These are phyloP conservation scores for Ardeotis arabs DNA, from an alignment of 2,113 vertebrate genomes.

Conservation along the genomic window DNA sequence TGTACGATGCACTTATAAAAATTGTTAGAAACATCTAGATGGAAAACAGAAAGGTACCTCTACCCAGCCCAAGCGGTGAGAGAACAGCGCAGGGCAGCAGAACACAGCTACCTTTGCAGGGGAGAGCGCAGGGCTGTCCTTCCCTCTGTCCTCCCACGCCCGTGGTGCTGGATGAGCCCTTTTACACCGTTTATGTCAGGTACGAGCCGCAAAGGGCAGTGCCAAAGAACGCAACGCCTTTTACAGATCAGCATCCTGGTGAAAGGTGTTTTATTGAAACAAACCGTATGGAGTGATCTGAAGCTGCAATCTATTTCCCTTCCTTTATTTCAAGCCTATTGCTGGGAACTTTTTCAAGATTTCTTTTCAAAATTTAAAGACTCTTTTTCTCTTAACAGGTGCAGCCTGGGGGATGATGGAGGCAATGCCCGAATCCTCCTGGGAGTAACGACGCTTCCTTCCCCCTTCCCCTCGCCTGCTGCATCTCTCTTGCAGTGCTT, in stretches of 20 bases:
- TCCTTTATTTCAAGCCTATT: background rate
- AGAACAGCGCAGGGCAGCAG: background rate
- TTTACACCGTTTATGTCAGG: background rate
- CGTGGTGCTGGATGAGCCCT: background rate
- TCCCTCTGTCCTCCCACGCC: fast-evolving
- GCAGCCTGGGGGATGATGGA: background rate
- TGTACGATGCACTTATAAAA: background rate
- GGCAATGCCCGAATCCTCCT: background rate
- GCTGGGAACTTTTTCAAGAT: background rate
- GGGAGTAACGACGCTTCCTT: background rate
- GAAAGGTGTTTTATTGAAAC: background rate
- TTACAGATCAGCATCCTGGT: background rate
- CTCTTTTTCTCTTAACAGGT: background rate
- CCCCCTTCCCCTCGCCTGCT: background rate
- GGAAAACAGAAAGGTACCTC: background rate
- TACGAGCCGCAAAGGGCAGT: background rate
- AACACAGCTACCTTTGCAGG: background rate
- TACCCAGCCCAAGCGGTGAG: background rate
- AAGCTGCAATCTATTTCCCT: background rate
- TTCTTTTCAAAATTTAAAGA: background rate
- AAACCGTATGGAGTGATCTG: background rate
- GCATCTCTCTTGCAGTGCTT: background rate
- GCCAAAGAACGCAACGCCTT: background rate
- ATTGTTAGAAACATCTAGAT: background rate
- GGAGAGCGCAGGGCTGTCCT: background rate